Conservation (phyloP, 2,797 vertebrate genomes). For the Semotilus atromaculatus region DNA sequence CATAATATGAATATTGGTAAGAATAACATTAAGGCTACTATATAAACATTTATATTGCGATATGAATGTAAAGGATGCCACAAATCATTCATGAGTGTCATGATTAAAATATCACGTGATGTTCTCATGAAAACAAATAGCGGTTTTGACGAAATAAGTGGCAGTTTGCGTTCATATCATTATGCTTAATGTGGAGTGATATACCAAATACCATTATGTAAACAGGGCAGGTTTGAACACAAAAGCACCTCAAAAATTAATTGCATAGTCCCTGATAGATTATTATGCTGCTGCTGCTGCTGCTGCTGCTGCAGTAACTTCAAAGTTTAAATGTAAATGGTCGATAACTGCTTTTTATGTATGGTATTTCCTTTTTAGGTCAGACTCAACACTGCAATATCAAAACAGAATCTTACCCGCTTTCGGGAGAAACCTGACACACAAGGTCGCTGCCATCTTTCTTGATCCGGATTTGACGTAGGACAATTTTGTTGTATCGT, state of each 20-base stretch:
- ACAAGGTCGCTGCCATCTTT: conserved; percentile 86
- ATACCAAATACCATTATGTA: background rate
- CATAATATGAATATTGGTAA: background rate
- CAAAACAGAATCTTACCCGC: conserved; percentile 68
- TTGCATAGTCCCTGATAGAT: background rate
- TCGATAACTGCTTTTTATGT: background rate
- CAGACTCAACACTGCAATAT: too few relatives aligned
- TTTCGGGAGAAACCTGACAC: conserved; percentile 67
- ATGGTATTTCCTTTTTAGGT: background rate
- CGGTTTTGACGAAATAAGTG: background rate
- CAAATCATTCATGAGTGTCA: background rate
- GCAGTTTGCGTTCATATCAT: background rate
- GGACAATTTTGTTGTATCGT: conserved; percentile 39
- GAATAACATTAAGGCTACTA: background rate
- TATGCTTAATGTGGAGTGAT: background rate
- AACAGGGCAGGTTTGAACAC: background rate
- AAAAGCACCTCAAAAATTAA: background rate
- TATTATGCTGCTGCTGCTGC: too few relatives aligned
- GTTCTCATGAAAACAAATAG: background rate
- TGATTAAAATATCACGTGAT: background rate
- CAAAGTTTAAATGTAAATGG: background rate
- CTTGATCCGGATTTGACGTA: conserved; percentile 62
- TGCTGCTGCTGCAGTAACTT: too few relatives aligned
- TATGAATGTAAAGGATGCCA: background rate
- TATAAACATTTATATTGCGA: background rate